Evolutionary conservation across 2,888 invertebrate genomes (phyloP).

Genomic region (Coelinius sp.): DNA sequence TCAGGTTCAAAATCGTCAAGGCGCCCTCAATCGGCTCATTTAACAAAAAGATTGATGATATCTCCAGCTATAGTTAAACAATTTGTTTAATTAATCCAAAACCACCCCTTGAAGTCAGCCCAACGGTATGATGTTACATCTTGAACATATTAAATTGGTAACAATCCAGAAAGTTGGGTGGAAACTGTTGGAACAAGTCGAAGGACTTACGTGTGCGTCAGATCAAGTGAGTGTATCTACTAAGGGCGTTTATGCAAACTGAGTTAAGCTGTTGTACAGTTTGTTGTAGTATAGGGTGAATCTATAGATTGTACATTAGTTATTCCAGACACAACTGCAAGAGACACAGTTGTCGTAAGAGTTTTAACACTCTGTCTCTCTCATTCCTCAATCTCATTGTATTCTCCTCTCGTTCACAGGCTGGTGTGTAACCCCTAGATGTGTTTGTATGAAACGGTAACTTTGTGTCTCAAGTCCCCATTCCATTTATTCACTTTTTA

Average conservation of each 20-base stretch:
- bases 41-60: not conserved
- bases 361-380: slow-evolving; percentile 7
- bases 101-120: not conserved
- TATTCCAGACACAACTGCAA: slow-evolving; percentile 21
- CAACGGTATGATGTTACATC: not conserved
- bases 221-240: slow-evolving; percentile 23
- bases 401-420: slow-evolving; percentile 6
- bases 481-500: not conserved
- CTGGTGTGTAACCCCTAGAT: not conserved
- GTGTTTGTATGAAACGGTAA: not conserved
- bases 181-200: slow-evolving; percentile 19
- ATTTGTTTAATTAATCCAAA: not conserved
- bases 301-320: slow-evolving; percentile 17
- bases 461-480: not conserved
- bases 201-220: slow-evolving; percentile 26
- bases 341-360: slow-evolving; percentile 19
- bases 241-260: slow-evolving; percentile 45
- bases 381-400: not conserved
- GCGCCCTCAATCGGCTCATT: no score
- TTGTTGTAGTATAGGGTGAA: not conserved
- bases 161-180: slow-evolving; percentile 18
- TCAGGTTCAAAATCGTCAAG: no score
- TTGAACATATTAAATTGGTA: slow-evolving; percentile 17
- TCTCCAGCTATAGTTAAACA: not conserved
- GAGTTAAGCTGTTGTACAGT: slow-evolving; percentile 43